Base-by-base conservation (phyloP, 1,140 invertebrate genomes). In the Pissodes strobi region DNA sequence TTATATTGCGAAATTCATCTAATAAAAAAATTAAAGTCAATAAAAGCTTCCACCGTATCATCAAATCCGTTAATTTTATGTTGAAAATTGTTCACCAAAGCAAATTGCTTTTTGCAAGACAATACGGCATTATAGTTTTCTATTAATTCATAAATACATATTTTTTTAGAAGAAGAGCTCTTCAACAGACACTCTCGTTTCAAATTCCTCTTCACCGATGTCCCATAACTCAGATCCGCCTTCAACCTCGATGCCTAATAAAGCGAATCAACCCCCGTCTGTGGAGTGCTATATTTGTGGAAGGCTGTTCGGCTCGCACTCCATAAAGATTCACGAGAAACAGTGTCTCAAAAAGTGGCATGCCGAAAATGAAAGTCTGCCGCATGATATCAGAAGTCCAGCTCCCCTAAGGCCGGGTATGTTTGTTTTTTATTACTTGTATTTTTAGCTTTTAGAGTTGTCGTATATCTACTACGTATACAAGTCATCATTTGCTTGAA, bases 301-400 rank as follows among this genome's bases (percentile, higher is more conserved):
- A 1, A 82, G 89, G 46, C 86, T 90, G 73, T 93, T 91, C 75
- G 90, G 90, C 1, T 85, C 85, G 0, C 86, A 87, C 57, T 90
- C 88, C 23, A 86, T 91, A 51, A 80, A 82, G 15, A 90, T 92
- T 66, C 91, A 93, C 78, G 89, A 92, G 70, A 89, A 90, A 1
- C 86, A 90, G 64, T 93, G 91, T 73, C 73, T 92, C 21, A 84
- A 87, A 69, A 91, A 90, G 72, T 90, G 69, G 71, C 38, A 67
- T 23, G 53, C 30, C 9, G 71, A 69, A 62, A 72, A 72, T 49
- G 52, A 72, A 9, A 46, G 46, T 8, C 48, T 69, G 23, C 68
- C 70, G 0, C 22, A 64, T 1, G 69, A 72, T 34, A 67, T 69
- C 45, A 60, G 66, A 23, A 67, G 51, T 19, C 62, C 66, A 9